Evolutionary conservation across 1,140 invertebrate genomes (phyloP).

Genomic region (Phortica variegata): DNA sequence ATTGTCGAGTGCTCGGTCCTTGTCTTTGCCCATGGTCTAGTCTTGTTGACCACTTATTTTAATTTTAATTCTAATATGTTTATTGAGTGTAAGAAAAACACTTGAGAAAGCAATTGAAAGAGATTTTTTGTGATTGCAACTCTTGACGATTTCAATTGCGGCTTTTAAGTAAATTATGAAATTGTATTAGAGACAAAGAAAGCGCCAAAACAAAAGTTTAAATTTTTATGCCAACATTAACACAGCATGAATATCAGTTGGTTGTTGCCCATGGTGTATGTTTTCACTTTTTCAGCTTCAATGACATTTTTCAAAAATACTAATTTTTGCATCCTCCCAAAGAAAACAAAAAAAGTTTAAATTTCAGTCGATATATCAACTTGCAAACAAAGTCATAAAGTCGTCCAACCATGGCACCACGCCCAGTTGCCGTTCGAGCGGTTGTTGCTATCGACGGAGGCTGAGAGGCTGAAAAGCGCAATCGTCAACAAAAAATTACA

Average conservation of each 20-base stretch:
- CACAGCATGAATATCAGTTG: no score
- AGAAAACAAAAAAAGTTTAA: constrained; percentile 43
- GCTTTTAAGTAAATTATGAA: constrained; percentile 53
- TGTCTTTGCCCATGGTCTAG: constrained; percentile 38
- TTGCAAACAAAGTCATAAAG: constrained; percentile 10
- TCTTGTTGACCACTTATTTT: constrained; percentile 53
- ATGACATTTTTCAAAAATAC: no score
- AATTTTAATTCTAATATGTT: constrained; percentile 36
- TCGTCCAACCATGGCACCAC: constrained; percentile 11
- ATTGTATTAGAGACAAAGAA: constrained; percentile 32
- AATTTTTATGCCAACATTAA: no score
- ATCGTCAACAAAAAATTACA: constrained; percentile 31
- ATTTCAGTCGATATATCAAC: constrained; percentile 38
- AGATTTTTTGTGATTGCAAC: no score
- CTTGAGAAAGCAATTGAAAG: constrained; percentile 20
- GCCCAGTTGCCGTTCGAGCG: not conserved
- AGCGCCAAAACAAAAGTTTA: no score
- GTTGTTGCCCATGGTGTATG: no score
- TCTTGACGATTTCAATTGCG: constrained; percentile 22
- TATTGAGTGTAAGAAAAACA: constrained; percentile 30
- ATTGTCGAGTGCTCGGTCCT: constrained; percentile 5
- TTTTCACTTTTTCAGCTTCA: no score
- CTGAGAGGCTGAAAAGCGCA: constrained; percentile 29
- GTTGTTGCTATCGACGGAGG: no score
- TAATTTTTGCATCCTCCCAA: no score